Conservation (phyloP, 2,797 vertebrate species). For the Myotis pilosus region DNA sequence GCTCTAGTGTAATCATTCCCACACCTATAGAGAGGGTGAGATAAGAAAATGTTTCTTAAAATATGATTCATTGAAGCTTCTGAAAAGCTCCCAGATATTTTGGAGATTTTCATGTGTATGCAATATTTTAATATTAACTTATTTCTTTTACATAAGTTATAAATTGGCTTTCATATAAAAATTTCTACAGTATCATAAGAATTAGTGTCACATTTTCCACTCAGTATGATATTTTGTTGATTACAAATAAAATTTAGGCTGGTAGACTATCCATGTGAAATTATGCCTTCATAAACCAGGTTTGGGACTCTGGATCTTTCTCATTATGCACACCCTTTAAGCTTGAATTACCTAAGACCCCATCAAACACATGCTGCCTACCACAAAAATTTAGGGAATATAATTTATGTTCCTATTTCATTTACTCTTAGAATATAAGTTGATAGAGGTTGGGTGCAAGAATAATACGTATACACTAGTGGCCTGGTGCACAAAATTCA, state of each 20-base stretch:
- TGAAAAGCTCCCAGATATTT: neutral
- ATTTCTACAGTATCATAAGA: neutral
- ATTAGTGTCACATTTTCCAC: neutral
- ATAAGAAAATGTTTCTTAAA: neutral
- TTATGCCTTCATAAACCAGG: neutral
- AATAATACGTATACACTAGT: neutral
- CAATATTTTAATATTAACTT: neutral
- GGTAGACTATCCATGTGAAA: neutral
- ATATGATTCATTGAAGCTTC: neutral
- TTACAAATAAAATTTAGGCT: neutral
- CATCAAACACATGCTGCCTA: neutral
- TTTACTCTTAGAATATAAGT: slow-evolving; percentile 9
- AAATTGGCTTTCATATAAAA: neutral
- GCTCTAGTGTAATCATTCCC: neutral
- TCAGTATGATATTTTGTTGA: neutral
- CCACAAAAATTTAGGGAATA: neutral
- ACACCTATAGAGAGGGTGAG: neutral
- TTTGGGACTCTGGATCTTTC: neutral
- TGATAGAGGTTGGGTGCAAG: neutral
- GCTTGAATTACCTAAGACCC: neutral
- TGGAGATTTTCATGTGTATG: neutral
- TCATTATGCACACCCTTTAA: neutral
- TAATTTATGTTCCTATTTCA: neutral
- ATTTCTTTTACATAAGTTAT: neutral
- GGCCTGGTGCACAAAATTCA: too few species aligned